These are phyloP conservation scores for Anas flavirostris DNA, from an alignment of 2,797 vertebrate genomes.

Conservation along the genomic window DNA sequence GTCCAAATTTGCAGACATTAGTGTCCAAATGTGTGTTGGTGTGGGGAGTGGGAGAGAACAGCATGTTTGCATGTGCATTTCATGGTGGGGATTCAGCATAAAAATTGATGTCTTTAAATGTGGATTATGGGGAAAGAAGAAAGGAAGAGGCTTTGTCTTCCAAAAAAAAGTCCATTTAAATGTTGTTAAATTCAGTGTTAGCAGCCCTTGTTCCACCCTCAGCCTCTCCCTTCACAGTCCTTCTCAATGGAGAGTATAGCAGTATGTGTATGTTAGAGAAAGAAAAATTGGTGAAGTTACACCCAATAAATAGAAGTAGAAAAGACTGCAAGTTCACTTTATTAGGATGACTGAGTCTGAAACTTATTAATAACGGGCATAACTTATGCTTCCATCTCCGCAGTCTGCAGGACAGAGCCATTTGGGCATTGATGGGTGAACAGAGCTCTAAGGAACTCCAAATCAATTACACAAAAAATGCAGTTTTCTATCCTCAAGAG, in stretches of 20 bases:
- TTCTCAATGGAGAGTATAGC: background rate
- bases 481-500: background rate
- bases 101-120: background rate
- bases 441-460: background rate
- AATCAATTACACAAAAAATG: conserved; percentile 16
- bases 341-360: background rate
- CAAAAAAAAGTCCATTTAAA: background rate
- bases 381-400: background rate
- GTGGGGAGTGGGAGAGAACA: background rate
- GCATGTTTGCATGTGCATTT: rapidly evolving
- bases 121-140: background rate
- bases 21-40: background rate
- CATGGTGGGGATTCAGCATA: background rate
- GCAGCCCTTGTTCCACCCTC: background rate
- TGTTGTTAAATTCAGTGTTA: rapidly evolving
- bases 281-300: background rate
- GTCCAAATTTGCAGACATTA: background rate
- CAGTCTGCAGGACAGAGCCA: background rate
- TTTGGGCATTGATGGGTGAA: background rate
- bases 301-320: background rate
- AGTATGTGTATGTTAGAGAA: background rate
- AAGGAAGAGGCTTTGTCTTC: background rate
- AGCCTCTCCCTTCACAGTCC: background rate
- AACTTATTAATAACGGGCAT: background rate
- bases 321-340: background rate